Percentiles rank a stretch among this genome's conserved stretches.
Conservation (phyloP, 2,888 invertebrate species). For the Andrena minutula region DNA sequence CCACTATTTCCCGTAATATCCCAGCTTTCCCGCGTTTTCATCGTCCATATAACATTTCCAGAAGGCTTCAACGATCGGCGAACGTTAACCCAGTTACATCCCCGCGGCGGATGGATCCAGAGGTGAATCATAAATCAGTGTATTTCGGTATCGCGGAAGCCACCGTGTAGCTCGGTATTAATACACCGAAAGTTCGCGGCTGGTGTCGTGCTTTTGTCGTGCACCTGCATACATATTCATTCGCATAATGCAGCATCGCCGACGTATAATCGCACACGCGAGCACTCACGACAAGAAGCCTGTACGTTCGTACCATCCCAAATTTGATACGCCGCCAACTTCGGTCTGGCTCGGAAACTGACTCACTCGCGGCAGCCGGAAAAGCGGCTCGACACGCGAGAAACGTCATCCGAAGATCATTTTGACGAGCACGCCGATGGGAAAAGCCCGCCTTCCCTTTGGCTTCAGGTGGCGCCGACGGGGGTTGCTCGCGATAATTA, state of each 20-base stretch:
- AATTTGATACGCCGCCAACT: constrained; percentile 80
- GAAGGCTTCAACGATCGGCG: constrained; percentile 67
- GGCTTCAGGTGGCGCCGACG: constrained; percentile 14
- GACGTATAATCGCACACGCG: background rate
- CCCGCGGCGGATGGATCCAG: constrained; percentile 15
- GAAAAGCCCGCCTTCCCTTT: background rate
- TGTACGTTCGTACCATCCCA: constrained; percentile 26
- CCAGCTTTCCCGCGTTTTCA: background rate
- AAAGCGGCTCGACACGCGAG: background rate
- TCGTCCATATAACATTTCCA: constrained; percentile 1
- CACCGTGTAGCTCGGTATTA: constrained; percentile 72
- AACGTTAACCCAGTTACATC: constrained; percentile 67
- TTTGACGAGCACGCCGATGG: background rate
- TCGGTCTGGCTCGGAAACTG: constrained; percentile 62
- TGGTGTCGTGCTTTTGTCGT: constrained; percentile 56
- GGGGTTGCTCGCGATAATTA: constrained; percentile 61
- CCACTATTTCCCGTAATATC: background rate
- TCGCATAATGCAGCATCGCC: constrained; percentile 6
- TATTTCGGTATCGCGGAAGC: constrained; percentile 84
- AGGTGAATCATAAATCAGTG: constrained; percentile 78
- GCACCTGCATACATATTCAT: constrained; percentile 20
- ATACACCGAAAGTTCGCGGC: constrained; percentile 72
- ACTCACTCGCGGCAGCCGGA: constrained; percentile 27
- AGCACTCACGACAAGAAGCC: constrained; percentile 16
- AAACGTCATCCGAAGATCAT: background rate